Conservation (phyloP, 1,140 invertebrate species). For the Globodera ellingtonae region DNA sequence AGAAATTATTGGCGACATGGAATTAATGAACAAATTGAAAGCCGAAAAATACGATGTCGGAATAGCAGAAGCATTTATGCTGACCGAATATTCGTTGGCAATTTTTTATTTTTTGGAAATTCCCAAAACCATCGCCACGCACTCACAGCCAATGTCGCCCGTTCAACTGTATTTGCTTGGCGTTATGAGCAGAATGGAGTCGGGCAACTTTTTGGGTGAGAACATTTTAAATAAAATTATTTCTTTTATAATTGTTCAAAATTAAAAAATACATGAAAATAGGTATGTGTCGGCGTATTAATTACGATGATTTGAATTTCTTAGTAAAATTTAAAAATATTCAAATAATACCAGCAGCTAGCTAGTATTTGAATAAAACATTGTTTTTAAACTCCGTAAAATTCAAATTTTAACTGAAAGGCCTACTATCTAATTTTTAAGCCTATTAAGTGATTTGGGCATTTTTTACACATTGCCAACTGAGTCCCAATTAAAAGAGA, state of each 20-base stretch:
- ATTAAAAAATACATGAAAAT: not conserved
- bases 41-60: not conserved
- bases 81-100: conserved; percentile 2
- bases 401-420: too few relatives aligned
- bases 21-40: conserved; percentile 2
- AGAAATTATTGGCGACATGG: not conserved
- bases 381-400: too few relatives aligned
- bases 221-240: not conserved
- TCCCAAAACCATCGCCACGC: not conserved
- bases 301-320: too few relatives aligned
- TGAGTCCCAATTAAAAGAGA: too few relatives aligned
- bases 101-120: not conserved
- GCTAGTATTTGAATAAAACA: too few relatives aligned
- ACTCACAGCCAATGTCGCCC: not conserved
- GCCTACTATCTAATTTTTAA: too few relatives aligned
- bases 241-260: not conserved
- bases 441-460: too few relatives aligned
- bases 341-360: not conserved
- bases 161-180: not conserved
- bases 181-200: not conserved
- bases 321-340: not conserved
- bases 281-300: not conserved
- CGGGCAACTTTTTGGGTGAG: not conserved
- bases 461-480: too few relatives aligned
- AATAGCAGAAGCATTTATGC: conserved; percentile 4